phyloP scores from a whole-genome alignment of 2,888 invertebrate genomes.

The Cetonia aurata region DNA sequence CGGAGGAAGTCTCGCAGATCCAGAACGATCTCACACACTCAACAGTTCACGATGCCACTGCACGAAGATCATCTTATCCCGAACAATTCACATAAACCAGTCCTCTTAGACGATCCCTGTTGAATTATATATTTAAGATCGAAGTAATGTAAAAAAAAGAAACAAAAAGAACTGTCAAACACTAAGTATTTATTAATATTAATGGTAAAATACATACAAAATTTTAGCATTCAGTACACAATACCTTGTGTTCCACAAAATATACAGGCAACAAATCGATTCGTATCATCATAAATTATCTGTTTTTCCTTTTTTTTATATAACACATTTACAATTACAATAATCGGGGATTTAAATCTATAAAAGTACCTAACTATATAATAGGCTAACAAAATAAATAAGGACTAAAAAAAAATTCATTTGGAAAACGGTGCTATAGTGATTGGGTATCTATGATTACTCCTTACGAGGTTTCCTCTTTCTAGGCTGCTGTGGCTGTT shows the following conservation, averaged over 20 bases:
- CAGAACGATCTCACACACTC: slow-evolving; percentile 55
- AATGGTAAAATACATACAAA: slow-evolving; percentile 41
- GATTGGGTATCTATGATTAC: slow-evolving; percentile 49
- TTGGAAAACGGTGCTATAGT: slow-evolving; percentile 33
- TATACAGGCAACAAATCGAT: slow-evolving; percentile 43
- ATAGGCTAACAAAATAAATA: slow-evolving; percentile 44
- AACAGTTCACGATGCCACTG: slow-evolving; percentile 52
- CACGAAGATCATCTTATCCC: slow-evolving; percentile 48
- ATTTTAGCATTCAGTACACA: slow-evolving; percentile 40
- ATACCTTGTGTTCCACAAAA: slow-evolving; percentile 38
- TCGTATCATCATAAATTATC: slow-evolving; percentile 23
- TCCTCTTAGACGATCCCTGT: slow-evolving; percentile 23
- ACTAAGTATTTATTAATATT: slow-evolving; percentile 39
- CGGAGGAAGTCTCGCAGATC: slow-evolving; percentile 48
- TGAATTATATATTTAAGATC: slow-evolving; percentile 14
- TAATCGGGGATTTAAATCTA: slow-evolving; percentile 28
- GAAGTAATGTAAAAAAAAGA: slow-evolving; percentile 26
- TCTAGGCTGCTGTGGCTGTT: slow-evolving; percentile 52
- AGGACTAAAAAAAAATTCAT: slow-evolving; percentile 20
- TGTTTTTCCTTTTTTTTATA: not conserved
- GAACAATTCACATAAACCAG: slow-evolving; percentile 25
- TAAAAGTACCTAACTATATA: slow-evolving; percentile 31
- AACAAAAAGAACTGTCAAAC: slow-evolving; percentile 33
- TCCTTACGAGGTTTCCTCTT: slow-evolving; percentile 64
- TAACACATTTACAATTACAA: slow-evolving; percentile 42